A percentile compares a stretch with the other conserved stretches of the same genome.
Conservation (phyloP, 2,113 vertebrate genomes). For the Menidia beryllina region DNA sequence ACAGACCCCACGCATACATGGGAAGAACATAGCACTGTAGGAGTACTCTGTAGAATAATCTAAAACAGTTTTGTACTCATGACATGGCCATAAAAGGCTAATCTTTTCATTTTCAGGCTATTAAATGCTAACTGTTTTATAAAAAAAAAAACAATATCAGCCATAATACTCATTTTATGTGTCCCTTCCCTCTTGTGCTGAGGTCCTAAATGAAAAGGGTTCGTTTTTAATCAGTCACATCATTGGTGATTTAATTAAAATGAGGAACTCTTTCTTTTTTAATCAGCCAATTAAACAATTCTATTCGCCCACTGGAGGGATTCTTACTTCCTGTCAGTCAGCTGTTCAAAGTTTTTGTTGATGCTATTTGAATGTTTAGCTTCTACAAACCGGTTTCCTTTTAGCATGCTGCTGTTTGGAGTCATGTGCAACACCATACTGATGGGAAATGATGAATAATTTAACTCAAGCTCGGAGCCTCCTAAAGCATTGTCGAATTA, state of each 20-base stretch:
- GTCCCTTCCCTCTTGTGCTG: too few relatives aligned
- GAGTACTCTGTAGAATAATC: too few relatives aligned
- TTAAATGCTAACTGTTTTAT: too few relatives aligned
- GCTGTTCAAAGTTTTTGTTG: background rate
- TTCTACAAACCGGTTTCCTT: constrained; percentile 9
- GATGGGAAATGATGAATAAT: constrained; percentile 9
- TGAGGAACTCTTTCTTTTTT: background rate
- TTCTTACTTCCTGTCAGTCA: background rate
- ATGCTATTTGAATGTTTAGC: constrained; percentile 1
- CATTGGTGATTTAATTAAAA: background rate
- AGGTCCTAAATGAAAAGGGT: too few relatives aligned
- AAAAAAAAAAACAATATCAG: too few relatives aligned
- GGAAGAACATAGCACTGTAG: too few relatives aligned
- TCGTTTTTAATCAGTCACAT: too few relatives aligned
- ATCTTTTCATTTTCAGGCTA: too few relatives aligned
- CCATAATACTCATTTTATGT: too few relatives aligned
- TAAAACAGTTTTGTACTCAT: too few relatives aligned
- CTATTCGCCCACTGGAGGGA: background rate
- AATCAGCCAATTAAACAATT: background rate
- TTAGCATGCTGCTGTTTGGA: background rate
- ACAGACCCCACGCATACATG: too few relatives aligned
- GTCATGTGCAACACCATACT: background rate
- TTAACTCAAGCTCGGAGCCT: constrained; percentile 1
- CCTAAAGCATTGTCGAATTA: background rate
- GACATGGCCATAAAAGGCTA: too few relatives aligned